These are phyloP conservation scores for Ascidia mentula DNA, from an alignment of 23 tunicate species.

Conservation along the genomic window DNA sequence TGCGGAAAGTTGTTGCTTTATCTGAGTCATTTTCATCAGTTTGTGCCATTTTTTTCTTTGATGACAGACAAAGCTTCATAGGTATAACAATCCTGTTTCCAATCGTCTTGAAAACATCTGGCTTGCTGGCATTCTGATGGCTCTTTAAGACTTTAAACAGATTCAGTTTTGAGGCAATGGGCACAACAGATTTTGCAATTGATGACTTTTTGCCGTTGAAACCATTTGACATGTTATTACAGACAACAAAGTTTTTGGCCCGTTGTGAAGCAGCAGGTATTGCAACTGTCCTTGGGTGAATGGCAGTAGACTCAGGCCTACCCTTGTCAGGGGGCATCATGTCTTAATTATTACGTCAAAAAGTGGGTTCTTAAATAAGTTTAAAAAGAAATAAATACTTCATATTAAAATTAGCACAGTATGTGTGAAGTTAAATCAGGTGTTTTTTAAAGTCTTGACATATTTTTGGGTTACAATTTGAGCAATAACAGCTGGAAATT, in stretches of 20 bases:
- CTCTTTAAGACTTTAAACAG: constrained; percentile 10
- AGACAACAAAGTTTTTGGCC: not conserved
- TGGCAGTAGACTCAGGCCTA: constrained; percentile 8
- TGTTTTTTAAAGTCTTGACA: no score
- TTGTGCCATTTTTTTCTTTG: not conserved
- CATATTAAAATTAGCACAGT: no score
- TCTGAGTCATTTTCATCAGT: not conserved
- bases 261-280: constrained; percentile 5
- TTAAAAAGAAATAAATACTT: no score
- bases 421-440: no score
- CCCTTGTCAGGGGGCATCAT: constrained; percentile 12
- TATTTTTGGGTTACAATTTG: no score
- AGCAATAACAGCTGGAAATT: no score
- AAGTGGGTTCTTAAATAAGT: no score
- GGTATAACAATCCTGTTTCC: constrained; percentile 69
- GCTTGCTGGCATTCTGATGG: constrained; percentile 23
- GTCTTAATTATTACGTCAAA: no score
- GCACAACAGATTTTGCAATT: not conserved
- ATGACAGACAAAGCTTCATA: constrained; percentile 29
- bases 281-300: constrained; percentile 2
- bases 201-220: not conserved
- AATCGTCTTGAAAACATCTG: constrained; percentile 45
- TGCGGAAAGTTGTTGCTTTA: constrained; percentile 36
- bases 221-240: not conserved
- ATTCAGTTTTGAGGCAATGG: constrained; percentile 13